These are phyloP conservation scores for Plectrocnemia conspersa DNA, from an alignment of 1,140 invertebrate species.

Conservation along the genomic window DNA sequence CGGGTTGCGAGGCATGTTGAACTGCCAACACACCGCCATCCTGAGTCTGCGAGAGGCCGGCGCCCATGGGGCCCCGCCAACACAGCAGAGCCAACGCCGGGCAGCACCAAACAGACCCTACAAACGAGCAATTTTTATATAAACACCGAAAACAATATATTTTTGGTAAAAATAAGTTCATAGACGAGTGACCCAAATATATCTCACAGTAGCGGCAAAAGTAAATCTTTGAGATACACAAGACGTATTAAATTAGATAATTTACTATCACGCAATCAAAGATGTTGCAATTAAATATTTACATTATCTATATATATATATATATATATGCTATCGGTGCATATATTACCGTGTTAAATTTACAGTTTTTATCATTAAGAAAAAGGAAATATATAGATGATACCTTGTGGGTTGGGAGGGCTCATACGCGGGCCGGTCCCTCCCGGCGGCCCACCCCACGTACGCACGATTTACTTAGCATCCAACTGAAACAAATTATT, in stretches of 20 bases:
- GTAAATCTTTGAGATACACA: background rate
- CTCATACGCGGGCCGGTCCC: conserved; percentile 27
- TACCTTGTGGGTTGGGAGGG: conserved; percentile 30
- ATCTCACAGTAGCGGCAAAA: background rate
- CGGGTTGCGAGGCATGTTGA: conserved; percentile 40
- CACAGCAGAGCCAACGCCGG: conserved; percentile 48
- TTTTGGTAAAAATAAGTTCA: background rate
- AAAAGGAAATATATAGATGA: background rate
- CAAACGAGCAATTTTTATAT: background rate
- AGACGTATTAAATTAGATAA: background rate
- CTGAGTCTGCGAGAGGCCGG: conserved; percentile 48
- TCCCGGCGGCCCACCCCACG: conserved; percentile 11
- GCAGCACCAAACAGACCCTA: conserved; percentile 39
- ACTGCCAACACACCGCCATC: conserved; percentile 46
- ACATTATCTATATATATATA: no score
- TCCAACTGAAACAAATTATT: conserved; percentile 8
- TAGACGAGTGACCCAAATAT: background rate
- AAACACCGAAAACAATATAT: background rate
- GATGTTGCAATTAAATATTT: no score
- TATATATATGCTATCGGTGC: background rate
- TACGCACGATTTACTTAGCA: background rate
- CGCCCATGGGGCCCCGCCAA: conserved; percentile 48
- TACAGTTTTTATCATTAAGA: no score
- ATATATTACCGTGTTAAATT: no score
- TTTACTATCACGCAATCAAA: background rate